Base-by-base conservation (phyloP, 1,140 invertebrate species). In the Coptotermes formosanus region DNA sequence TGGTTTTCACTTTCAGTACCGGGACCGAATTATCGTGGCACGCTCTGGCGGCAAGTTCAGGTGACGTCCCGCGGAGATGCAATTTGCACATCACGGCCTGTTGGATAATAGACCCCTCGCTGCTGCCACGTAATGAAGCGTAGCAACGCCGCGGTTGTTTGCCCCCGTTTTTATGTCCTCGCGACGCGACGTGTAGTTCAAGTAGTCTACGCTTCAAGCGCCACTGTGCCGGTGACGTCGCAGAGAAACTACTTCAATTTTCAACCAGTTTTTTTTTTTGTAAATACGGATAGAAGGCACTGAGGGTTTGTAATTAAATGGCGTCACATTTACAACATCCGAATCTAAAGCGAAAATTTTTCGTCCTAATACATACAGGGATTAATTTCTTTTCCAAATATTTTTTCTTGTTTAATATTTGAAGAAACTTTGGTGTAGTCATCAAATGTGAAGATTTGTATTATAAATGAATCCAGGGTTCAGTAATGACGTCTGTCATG, bases 61-160 rank as follows among this genome's bases (percentile, higher is more conserved):
- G n/a, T 75, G 64, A 30, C 64, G 25, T 25, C 64, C 64, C 64
- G 64, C n/a, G 25, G 64, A 75, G 64, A 75, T 75, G 64, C 64
- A 75, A 75, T 75, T 75, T 75, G 64, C 64, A 75, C n/a, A 75
- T 75, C 64, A 75, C 64, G 64, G 64, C 64, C 64, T 75, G 64
- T 30, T 75, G 64, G 64, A 75, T 75, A 75, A 75, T 75, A 75
- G 64, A 75, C 64, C 25, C 64, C 64, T 14, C 64, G 25, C 25
- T 25, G 64, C 25, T 30, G 64, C 25, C 64, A 16, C 3, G 64
- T 75, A 75, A 75, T 75, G 64, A 75, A n/a, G 64, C 64, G n/a
- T 14, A 30, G n/a, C 64, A 75, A 75, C 64, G 30, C 64, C 3
- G 64, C n/a, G 64, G 64, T 30, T 30, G 25, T 75, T 75, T 75